Conservation (phyloP, 2,113 vertebrate genomes). For the Ceyx margarethae region DNA sequence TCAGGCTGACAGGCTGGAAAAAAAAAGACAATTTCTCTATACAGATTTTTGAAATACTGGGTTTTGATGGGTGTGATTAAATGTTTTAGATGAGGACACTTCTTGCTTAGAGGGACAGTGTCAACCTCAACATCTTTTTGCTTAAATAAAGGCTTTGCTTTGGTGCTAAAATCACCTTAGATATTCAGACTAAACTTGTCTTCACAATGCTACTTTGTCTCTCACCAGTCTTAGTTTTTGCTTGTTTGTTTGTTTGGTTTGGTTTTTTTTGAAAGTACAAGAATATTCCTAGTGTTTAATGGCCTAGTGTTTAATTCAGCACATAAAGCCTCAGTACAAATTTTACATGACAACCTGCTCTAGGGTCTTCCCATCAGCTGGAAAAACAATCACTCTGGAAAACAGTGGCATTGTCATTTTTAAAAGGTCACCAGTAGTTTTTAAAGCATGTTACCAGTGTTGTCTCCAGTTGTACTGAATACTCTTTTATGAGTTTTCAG, state of each 20-base stretch:
- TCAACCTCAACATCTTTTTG: constrained; percentile 34
- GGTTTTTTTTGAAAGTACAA: neutral
- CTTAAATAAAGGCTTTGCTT: neutral
- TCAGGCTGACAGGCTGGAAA: constrained; percentile 41
- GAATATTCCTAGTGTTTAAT: neutral
- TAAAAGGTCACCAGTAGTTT: neutral
- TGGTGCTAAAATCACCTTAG: neutral
- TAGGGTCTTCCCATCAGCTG: neutral
- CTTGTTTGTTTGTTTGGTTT: neutral
- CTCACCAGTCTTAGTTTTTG: neutral
- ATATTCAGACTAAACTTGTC: neutral
- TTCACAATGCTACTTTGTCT: neutral
- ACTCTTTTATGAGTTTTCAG: neutral
- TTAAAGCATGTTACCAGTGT: neutral
- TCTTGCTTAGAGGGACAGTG: constrained; percentile 60
- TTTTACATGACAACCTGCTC: neutral
- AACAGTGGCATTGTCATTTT: neutral
- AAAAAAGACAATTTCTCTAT: constrained; percentile 13
- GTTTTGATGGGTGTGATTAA: constrained; percentile 39
- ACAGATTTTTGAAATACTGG: constrained; percentile 6
- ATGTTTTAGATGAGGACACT: constrained; percentile 36
- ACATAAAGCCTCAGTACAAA: neutral
- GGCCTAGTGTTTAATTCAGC: neutral
- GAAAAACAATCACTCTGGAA: neutral
- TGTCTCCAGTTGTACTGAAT: neutral